Percentiles rank a stretch among this genome's conserved stretches.
These are phyloP conservation scores for Micronycteris hirsuta DNA, from an alignment of 2,113 vertebrate species.

Conservation along the genomic window DNA sequence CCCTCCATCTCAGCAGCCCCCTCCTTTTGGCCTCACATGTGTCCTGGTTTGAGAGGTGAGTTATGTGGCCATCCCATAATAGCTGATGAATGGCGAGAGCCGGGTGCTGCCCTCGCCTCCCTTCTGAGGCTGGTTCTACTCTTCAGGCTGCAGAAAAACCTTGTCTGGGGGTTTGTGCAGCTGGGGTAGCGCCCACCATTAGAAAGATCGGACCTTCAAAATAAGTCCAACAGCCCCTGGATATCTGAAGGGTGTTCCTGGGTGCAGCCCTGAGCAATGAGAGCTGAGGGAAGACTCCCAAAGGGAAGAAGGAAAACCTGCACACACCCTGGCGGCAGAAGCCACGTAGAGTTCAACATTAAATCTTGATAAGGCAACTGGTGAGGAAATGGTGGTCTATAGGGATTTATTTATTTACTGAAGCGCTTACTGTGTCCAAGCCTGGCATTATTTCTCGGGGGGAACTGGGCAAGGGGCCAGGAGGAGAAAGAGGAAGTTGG, in stretches of 20 bases:
- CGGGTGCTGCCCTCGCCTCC: background rate
- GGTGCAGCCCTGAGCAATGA: background rate
- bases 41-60: background rate
- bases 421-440: background rate
- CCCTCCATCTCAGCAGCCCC: background rate
- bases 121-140: background rate
- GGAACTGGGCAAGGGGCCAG: accelerated
- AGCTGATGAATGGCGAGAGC: background rate
- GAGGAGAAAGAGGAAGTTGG: background rate
- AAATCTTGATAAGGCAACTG: background rate
- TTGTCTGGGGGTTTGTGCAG: background rate
- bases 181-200: background rate
- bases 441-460: background rate
- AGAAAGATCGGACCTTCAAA: background rate
- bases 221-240: background rate
- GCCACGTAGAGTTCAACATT: background rate
- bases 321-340: background rate
- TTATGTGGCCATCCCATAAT: background rate
- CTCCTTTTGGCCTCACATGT: background rate
- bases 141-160: background rate
- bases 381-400: background rate
- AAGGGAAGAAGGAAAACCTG: background rate
- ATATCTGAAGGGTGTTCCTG: background rate
- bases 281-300: background rate
- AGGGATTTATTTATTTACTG: background rate